Evolutionary conservation across 2,888 invertebrate species (phyloP), one percentile per base, ranked within the genome.

Genomic region (Eulithis testata): DNA sequence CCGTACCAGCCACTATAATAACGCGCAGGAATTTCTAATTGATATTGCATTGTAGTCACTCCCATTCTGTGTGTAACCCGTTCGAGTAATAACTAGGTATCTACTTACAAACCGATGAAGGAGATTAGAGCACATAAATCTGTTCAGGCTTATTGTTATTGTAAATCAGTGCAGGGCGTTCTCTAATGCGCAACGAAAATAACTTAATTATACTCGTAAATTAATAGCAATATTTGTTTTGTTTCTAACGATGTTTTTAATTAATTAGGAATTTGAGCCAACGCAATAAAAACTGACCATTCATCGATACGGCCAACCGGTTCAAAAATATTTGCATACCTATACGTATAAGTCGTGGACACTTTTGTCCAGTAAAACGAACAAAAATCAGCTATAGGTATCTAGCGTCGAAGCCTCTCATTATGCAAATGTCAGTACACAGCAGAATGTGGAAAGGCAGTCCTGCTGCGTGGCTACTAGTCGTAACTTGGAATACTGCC

Each of bases 11-110:
- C 51, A 58, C 73, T 75, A 74, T 77, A 77, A 76, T 79, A 80
- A 76, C 75, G 73, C 74, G 76, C 71, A 75, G 82, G 83, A 83
- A 85, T 87, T 81, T 80, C 81, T 84, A 85, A 86, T 85, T 84
- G 83, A 81, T 85, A 83, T 83, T 78, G 82, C 81, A 80, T 78
- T 81, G 77, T 81, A 81, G 81, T 84, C 81, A 81, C 82, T 82
- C 80, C 81, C 80, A 79, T 78, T 79, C 77, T 71, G 71, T 73
- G 75, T 63, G 69, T 68, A 70, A 72, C 76, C 75, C 71, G 75
- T 80, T 81, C 74, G 66, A 73, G 69, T 79, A 79, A 82, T 80
- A 76, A 76, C 73, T 40, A 40, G 40, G 40, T 40, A 40, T 8
- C 40, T 76, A 74, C 76, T 79, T 79, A 77, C 76, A 73, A 73